Evolutionary conservation across 2,888 invertebrate species (phyloP), one percentile per base, ranked within the genome.

Genomic region (Hemistola chrysoprasaria): DNA sequence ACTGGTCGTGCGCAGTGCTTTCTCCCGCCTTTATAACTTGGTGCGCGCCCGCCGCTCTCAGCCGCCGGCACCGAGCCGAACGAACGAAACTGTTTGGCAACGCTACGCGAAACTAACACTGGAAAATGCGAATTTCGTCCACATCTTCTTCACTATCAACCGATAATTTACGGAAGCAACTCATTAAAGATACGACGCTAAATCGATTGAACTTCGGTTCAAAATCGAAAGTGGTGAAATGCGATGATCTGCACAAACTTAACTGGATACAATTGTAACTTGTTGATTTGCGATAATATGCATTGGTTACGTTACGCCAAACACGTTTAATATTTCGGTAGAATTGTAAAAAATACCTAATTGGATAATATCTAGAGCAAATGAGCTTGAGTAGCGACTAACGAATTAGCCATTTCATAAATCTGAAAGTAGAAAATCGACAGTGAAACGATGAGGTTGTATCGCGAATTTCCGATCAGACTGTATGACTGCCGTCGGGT

Each of bases 11-110:
- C 70, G 69, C 62, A 60, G 72, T 72, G 84, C 87, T 87, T 87
- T 88, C 87, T 81, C 87, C 71, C 45, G 68, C 65, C 80, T 85
- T 83, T 88, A 88, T 88, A 87, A 84, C 76, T 66, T 78, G 75
- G 64, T 58, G 40, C 53, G 47, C 46, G 40, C 52, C 46, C 45
- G 51, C 50, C 53, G 51, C 55, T 46, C 47, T n/a, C n/a, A n/a
- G 61, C 36, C 10, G 21, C 27, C 27, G 34, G 36, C 54, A 28
- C 36, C 25, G 16, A 11, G 72, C 65, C 70, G 67, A 76, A 77
- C 77, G 80, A 81, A 81, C 73, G 71, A 73, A 80, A 78, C 72
- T 56, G 63, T 80, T 78, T 82, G 71, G 72, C 78, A 83, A 83
- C 63, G 66, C 62, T 60, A 69, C 68, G 73, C 75, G 72, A 77